Conservation (phyloP, 2,797 vertebrate genomes). For the Manis pentadactyla region DNA sequence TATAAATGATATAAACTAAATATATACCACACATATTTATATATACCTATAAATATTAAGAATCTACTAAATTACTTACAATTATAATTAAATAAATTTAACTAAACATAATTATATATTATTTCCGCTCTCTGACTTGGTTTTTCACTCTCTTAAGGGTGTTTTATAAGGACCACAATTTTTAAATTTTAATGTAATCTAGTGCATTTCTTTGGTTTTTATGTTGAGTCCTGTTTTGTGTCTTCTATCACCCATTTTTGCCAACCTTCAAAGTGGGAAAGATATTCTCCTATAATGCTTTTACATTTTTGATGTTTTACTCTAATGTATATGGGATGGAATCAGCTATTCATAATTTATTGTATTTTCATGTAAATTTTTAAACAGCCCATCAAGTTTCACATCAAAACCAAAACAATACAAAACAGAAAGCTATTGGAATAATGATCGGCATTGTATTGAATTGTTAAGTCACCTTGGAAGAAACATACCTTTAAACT, state of each 20-base stretch:
- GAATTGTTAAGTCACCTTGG: neutral
- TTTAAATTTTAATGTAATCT: neutral
- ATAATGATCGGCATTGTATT: neutral
- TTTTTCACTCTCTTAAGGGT: neutral
- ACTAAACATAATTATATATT: neutral
- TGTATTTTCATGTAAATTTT: neutral
- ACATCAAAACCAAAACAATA: neutral
- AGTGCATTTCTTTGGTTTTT: neutral
- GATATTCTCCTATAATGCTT: neutral
- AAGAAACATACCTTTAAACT: neutral
- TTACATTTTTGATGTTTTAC: neutral
- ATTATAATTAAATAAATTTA: neutral
- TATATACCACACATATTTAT: neutral
- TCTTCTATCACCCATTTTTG: neutral
- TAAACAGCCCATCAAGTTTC: neutral
- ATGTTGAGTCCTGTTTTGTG: neutral
- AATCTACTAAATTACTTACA: neutral
- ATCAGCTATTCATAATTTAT: neutral
- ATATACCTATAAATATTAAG: neutral
- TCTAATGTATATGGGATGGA: neutral
- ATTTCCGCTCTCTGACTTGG: neutral
- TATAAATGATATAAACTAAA: neutral
- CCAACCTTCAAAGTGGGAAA: neutral
- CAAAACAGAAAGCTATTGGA: neutral
- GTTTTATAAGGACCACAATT: neutral